These are phyloP conservation scores for Dendronephthya gigantea DNA, from an alignment of 64 coral and sea anemone species.

Conservation along the genomic window DNA sequence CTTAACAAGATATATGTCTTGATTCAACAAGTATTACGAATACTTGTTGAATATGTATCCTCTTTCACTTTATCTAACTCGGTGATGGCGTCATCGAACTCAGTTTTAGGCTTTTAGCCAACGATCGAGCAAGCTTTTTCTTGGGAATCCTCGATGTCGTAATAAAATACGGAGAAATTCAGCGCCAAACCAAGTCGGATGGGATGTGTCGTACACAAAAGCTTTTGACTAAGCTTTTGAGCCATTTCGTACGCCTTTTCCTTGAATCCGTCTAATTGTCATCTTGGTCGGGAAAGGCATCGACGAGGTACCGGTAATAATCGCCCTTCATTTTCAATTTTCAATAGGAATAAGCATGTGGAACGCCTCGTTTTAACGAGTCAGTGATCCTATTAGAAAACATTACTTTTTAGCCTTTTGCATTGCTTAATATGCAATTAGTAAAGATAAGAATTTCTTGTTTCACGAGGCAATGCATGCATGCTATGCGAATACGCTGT, in stretches of 20 bases:
- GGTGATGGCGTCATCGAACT: slow-evolving; percentile 45
- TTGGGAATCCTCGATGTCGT: slow-evolving; percentile 39
- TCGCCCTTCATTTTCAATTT: slow-evolving; percentile 81
- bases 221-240: background rate
- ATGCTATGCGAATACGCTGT: too few species aligned
- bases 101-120: too few species aligned
- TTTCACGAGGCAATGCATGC: too few species aligned
- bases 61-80: slow-evolving; percentile 38
- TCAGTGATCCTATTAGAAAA: too few species aligned
- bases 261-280: slow-evolving; percentile 13
- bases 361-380: too few species aligned
- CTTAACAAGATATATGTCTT: too few species aligned
- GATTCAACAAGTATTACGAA: too few species aligned
- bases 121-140: slow-evolving; percentile 32
- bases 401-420: too few species aligned
- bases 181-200: slow-evolving; percentile 62
- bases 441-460: too few species aligned
- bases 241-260: slow-evolving; percentile 35
- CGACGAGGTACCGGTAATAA: slow-evolving; percentile 70
- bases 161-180: slow-evolving; percentile 69
- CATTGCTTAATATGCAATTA: too few species aligned
- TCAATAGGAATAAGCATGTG: too few species aligned
- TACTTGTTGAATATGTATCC: slow-evolving; percentile 52
- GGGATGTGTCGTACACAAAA: slow-evolving; percentile 32
- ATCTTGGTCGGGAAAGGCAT: slow-evolving; percentile 3